Percentiles rank a stretch among this genome's conserved stretches.
phyloP scores from a whole-genome alignment of 2,797 vertebrate genomes.

The Fundulus diaphanus region DNA sequence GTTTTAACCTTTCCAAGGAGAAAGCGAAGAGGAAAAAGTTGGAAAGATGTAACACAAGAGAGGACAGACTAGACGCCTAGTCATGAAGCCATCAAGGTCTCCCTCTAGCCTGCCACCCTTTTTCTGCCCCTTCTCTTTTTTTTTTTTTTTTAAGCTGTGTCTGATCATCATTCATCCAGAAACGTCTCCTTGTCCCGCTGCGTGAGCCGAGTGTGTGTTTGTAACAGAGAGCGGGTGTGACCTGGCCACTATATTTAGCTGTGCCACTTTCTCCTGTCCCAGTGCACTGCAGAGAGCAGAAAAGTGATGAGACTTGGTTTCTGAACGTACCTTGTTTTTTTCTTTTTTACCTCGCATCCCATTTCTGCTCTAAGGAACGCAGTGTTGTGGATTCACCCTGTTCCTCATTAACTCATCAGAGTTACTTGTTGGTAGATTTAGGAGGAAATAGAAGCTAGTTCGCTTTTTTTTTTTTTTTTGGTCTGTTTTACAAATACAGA shows the following conservation, averaged over 20 bases:
- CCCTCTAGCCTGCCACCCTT: constrained; percentile 13
- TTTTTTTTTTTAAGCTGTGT: constrained; percentile 12
- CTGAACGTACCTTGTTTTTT: constrained; percentile 40
- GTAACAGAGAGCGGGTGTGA: constrained; percentile 35
- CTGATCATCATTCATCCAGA: constrained; percentile 32
- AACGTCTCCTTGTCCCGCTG: constrained; percentile 9
- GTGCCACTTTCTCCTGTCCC: constrained; percentile 70
- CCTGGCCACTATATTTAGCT: constrained; percentile 72
- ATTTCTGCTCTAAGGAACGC: neutral
- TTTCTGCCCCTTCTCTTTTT: neutral
- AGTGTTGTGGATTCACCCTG: neutral
- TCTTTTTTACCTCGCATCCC: neutral
- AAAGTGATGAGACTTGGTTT: constrained; percentile 39
- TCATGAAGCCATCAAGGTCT: constrained; percentile 14
- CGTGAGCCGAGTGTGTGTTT: constrained; percentile 8
- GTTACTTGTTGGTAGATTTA: too few species aligned
- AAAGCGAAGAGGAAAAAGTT: neutral
- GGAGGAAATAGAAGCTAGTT: too few species aligned
- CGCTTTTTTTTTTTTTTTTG: too few species aligned
- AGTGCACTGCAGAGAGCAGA: constrained; percentile 43
- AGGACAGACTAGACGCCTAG: neutral
- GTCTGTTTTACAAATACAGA: too few species aligned
- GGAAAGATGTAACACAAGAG: neutral
- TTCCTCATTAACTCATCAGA: too few species aligned
- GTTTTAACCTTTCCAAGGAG: neutral